Evolutionary conservation across 2,797 vertebrate genomes (phyloP).

Genomic region (Phataginus tetradactyla): DNA sequence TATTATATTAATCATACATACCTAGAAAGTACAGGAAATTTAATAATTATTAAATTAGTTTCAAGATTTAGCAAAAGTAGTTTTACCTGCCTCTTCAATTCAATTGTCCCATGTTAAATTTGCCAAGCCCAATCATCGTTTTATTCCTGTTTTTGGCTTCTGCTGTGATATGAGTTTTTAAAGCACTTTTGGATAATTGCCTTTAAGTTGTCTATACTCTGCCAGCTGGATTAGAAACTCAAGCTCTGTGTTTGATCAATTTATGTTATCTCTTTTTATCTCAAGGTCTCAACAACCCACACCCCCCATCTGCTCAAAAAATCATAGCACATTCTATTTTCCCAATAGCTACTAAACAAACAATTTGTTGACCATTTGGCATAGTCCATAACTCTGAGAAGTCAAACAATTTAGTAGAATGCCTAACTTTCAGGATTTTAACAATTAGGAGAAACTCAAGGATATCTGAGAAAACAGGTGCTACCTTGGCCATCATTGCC

Average conservation of each 20-base stretch:
- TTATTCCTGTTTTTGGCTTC: conserved; percentile 40
- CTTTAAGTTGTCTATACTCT: not conserved
- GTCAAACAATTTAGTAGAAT: not conserved
- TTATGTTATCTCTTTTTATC: conserved; percentile 45
- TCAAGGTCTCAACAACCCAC: conserved; percentile 16
- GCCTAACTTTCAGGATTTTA: conserved; percentile 1
- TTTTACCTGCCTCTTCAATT: conserved; percentile 29
- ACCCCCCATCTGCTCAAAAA: not conserved
- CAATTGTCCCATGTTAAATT: not conserved
- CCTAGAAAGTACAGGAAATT: conserved; percentile 5
- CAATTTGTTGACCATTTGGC: not conserved
- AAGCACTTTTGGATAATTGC: conserved; percentile 30
- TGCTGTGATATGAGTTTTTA: not conserved
- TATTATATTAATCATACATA: conserved; percentile 8
- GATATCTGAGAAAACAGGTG: not conserved
- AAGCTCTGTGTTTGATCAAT: conserved; percentile 17
- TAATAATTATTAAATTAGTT: not conserved
- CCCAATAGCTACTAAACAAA: not conserved
- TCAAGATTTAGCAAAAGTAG: conserved; percentile 40
- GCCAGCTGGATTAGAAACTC: not conserved
- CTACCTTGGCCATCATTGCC: not conserved
- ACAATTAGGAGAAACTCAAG: conserved; percentile 3
- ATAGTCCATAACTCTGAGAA: too few species aligned
- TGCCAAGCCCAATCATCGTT: not conserved
- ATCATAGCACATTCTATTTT: not conserved